Evolutionary conservation across 2,797 vertebrate genomes (phyloP), one percentile per base, ranked within the genome.

Genomic region (Hippocampus kuda): DNA sequence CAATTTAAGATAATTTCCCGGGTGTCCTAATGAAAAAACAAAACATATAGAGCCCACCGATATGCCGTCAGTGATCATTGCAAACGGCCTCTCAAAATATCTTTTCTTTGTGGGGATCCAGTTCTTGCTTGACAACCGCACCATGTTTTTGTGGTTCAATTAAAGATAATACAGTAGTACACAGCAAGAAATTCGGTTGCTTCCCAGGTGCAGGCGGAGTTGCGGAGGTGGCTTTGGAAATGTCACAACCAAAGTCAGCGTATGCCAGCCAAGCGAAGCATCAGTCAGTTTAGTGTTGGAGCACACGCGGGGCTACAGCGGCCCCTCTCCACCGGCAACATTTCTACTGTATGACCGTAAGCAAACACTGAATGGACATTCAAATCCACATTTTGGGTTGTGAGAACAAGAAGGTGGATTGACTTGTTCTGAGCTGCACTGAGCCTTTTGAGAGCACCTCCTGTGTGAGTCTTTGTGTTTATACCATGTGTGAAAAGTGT

Each of bases 191-290:
- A 12, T 3, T 42, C 4, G 4, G 7, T 42, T 16, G 70, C 8
- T 65, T 49, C 74, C 34, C 87, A 95, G 93, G 94, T 95, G 46
- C 94, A 94, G 73, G 76, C 89, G 0, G 94, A 94, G 82, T 84
- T 94, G 73, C 91, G 91, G 76, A 88, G 92, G 7, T 88, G 88
- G 26, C 78, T 94, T 51, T 86, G 89, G 78, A 92, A 77, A 68
- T 93, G 92, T 88, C 89, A 88, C 71, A 75, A 82, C 61, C 91
- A 89, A 71, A 91, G 84, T 42, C 90, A 90, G 68, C 86, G 91
- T 67, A 90, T 75, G 67, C 88, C 93, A 46, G 75, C 85, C 59
- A 91, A 91, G 77, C 87, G 80, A 8, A 91, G 85, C 0, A 74
- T 87, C 76, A 92, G 92, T 20, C 93, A 92, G 79, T 78, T 92